Percentiles rank a stretch among this genome's conserved stretches.
Conservation (phyloP, 1,140 invertebrate species). For the Drosophila ficusphila region DNA sequence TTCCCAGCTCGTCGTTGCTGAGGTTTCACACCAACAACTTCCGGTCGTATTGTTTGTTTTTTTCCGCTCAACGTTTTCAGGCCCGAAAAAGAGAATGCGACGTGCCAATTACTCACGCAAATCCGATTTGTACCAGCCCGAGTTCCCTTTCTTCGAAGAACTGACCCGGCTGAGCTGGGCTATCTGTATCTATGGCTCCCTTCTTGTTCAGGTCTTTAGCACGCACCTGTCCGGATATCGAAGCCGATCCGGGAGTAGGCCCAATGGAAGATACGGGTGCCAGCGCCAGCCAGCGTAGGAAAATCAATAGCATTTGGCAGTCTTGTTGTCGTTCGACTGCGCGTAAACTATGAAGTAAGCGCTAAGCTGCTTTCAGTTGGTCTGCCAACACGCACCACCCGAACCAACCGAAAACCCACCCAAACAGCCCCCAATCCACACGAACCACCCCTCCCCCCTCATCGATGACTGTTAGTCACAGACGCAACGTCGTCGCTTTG, state of each 20-base stretch:
- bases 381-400: conserved; percentile 50
- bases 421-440: neutral
- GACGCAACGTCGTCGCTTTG: conserved; percentile 72
- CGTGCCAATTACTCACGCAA: conserved; percentile 82
- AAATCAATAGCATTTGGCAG: conserved; percentile 80
- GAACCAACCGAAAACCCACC: neutral
- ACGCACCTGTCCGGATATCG: conserved; percentile 43
- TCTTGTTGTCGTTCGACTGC: conserved; percentile 53
- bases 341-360: conserved; percentile 80
- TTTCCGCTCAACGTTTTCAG: conserved; percentile 38
- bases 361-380: conserved; percentile 74
- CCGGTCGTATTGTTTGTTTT: conserved; percentile 42
- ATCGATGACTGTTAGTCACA: conserved; percentile 70
- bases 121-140: conserved; percentile 76
- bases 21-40: conserved; percentile 66
- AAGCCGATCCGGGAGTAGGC: conserved; percentile 21
- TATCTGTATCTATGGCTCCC: conserved; percentile 44
- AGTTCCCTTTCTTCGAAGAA: conserved; percentile 14
- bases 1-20: conserved; percentile 53
- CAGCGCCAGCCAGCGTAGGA: conserved; percentile 19
- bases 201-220: conserved; percentile 36
- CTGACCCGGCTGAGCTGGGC: conserved; percentile 36
- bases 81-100: conserved; percentile 47
- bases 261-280: neutral
- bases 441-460: conserved; percentile 6